Base-by-base conservation (phyloP, 1,140 invertebrate genomes). In the Cherax quadricarinatus region DNA sequence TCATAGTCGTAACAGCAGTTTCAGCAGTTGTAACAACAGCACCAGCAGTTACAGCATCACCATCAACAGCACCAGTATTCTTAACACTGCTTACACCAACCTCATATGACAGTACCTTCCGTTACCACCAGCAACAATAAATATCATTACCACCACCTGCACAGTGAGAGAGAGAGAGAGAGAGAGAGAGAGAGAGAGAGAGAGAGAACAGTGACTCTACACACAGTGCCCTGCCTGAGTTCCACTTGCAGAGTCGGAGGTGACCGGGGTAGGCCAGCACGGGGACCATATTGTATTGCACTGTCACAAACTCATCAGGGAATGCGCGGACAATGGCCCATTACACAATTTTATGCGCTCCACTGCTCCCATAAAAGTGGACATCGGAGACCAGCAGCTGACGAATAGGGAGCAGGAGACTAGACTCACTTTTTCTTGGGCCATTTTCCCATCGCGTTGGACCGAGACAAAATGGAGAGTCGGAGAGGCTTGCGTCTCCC, bases 391-490 rank as follows among this genome's bases (percentile, higher is more conserved):
- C 92, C 87, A 85, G 73, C 86, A 80, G 82, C 92, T 93, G 92
- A 93, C 86, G 92, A 93, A 93, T 93, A 88, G 92, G 86, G 86
- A 93, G 92, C 87, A 89, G 49, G 92, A 93, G 92, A 93, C 87
- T 86, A 89, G 86, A 89, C 87, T 89, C 86, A 86, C 81, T 89
- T 88, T 88, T 93, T 93, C 87, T 93, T 93, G 85, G 92, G 66
- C 92, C 92, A 93, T 93, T 93, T 93, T 93, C 93, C 93, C 89
- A 91, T 91, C 90, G 91, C 86, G 92, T 88, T 87, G 91, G 93
- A 93, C 88, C 91, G 93, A 93, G 94, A 94, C 94, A 94, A 94
- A 89, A 93, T 88, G 92, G 93, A 91, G 93, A 94, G 94, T 94
- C 93, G 91, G 92, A 93, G 93, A 78, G 94, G 89, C 89, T 89